Evolutionary conservation across 53 echinoderm and acorn worm species (phyloP).

Genomic region (Mesocentrotus franciscanus): DNA sequence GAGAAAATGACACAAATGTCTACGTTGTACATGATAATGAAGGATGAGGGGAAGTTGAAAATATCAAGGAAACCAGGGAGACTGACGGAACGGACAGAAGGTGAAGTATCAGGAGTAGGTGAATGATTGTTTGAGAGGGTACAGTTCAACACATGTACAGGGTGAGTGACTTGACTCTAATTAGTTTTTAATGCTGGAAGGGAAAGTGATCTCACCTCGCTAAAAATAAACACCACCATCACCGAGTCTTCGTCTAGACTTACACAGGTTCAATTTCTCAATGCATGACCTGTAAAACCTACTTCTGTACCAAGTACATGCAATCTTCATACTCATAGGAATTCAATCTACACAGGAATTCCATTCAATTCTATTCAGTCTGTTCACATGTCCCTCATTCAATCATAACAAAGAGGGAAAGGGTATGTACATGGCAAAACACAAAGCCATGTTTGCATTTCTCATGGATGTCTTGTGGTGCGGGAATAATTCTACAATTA

Average conservation of each 20-base stretch:
- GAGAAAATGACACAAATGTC: background rate
- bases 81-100: background rate
- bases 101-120: background rate
- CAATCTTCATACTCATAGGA: background rate
- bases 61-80: background rate
- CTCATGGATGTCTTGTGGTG: slow-evolving; percentile 31
- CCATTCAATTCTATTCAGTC: background rate
- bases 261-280: slow-evolving; percentile 42
- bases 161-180: slow-evolving; percentile 41
- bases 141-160: background rate
- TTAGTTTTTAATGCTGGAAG: slow-evolving; percentile 52
- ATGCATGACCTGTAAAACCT: slow-evolving; percentile 26
- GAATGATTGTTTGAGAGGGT: background rate
- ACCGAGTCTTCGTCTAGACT: slow-evolving; percentile 24
- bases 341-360: slow-evolving; percentile 17
- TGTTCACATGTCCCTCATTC: background rate
- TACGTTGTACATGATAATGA: background rate
- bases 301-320: slow-evolving; percentile 6
- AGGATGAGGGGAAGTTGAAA: background rate
- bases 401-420: background rate
- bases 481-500: slow-evolving; percentile 34
- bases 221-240: slow-evolving; percentile 42
- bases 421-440: background rate
- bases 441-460: slow-evolving; percentile 35
- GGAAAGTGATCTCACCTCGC: slow-evolving; percentile 28